Evolutionary conservation across 2,888 invertebrate genomes (phyloP), one percentile per base, ranked within the genome.

Genomic region (Parnassius smintheus): DNA sequence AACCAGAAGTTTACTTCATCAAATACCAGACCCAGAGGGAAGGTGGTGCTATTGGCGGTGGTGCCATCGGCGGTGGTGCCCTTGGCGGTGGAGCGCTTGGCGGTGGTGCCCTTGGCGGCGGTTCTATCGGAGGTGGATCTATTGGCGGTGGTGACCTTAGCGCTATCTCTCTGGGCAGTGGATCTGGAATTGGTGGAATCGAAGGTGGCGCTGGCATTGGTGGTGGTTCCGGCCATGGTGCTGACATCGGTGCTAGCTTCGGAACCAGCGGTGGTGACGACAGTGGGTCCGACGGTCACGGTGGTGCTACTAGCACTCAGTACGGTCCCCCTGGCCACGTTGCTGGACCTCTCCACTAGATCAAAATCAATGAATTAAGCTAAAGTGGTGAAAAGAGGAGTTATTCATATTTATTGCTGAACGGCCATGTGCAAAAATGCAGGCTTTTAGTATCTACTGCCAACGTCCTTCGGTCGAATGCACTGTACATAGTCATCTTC

Each of bases 1-100:
- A 97, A 92, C 97, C 97, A 63, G 97, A 97, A 91, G 97, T 97
- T 63, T 97, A 97, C 94, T 97, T 97, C 94, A 97, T 96, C 93
- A 94, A 95, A 72, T 96, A 96, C 93, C 95, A 95, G 92, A 94
- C 95, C 65, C 95, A 95, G 87, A 92, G 87, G 77, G 92, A 92
- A 69, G 73, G 75, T 65, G 80, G 85, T 51, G 88, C 87, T 50
- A 91, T 88, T 66, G 79, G 81, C 63, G 85, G 85, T 45, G 93
- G 92, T 56, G 80, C 70, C 73, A 76, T 81, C 54, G 81, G 80
- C 12, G 84, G 83, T 62, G 85, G 85, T 59, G 83, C 85, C 56
- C 80, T 85, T 42, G 86, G 84, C 3, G 81, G 78, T 50, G 82
- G 82, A 41, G 70, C 71, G 50, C 66, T 78, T 18, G 77, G 78